Evolutionary conservation across 1,140 invertebrate species (phyloP), one percentile per base, ranked within the genome.

Genomic region (Platyscapa corneri): DNA sequence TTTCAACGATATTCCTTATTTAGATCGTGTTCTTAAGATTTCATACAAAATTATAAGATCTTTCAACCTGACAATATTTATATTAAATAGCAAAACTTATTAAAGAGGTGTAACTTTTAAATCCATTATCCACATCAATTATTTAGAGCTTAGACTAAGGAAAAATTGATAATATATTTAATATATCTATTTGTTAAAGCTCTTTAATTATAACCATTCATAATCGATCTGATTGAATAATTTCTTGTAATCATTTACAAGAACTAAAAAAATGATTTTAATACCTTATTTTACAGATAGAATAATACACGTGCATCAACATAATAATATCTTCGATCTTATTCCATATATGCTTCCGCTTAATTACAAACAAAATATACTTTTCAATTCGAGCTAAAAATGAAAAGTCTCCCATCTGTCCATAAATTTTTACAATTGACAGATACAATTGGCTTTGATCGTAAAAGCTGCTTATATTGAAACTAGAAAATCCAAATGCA

Each of bases 211-310:
- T 8, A 72, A 74, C 3, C 0, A 23, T 74, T 27, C 37, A 7
- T n/a, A 42, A n/a, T n/a, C 1, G n/a, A 42, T 7, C 37, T 5
- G 23, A 46, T 46, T 46, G 12, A 46, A 46, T 46, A 7, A 46
- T 46, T 46, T 5, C 42, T 46, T 46, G 42, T 46, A 46, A 5
- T 7, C 12, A 46, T 46, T 7, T 46, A 27, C 1, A 8, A n/a
- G 10, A n/a, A 14, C 37, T 27, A 42, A 74, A 82, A 32, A 84
- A 60, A 60, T 60, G 27, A 60, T 27, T 60, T 2, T 32, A 84
- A 60, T 84, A 90, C 90, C 88, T 90, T 12, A 56, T 65, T 84
- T 90, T 85, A 53, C 87, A 90, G 42, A 90, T 88, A 16, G 77
- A 77, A 37, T 65, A 30, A 72, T 88, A 90, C 0, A 90, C 83